Evolutionary conservation across 2,113 vertebrate genomes (phyloP).

Genomic region (Paramormyrops kingsleyae): DNA sequence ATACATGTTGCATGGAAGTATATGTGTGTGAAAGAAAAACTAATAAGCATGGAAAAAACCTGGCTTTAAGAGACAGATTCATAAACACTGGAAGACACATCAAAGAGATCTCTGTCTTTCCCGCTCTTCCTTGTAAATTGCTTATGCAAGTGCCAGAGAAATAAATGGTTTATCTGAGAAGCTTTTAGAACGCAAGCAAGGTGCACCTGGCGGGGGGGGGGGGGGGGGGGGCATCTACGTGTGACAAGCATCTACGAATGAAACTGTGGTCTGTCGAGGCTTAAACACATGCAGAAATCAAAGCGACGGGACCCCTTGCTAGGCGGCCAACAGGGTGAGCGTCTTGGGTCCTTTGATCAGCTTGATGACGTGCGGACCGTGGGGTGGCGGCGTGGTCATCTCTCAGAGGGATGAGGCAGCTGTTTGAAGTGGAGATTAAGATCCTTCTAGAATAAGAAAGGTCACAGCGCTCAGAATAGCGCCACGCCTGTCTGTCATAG

Average conservation of each 20-base stretch:
- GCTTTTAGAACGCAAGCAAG: conserved; percentile 5
- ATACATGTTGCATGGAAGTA: neutral
- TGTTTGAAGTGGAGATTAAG: conserved; percentile 56
- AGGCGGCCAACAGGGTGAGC: conserved; percentile 30
- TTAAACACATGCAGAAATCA: conserved; percentile 31
- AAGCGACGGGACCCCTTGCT: conserved; percentile 15
- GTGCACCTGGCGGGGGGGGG: neutral
- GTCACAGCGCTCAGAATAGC: conserved; percentile 41
- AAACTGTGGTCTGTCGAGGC: neutral
- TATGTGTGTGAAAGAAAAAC: neutral
- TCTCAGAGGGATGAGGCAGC: conserved; percentile 33
- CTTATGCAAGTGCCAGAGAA: neutral
- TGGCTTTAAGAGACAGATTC: neutral
- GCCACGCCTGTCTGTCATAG: conserved; percentile 30
- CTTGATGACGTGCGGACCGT: conserved; percentile 12
- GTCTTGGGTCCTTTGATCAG: conserved; percentile 44
- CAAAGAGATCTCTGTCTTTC: neutral
- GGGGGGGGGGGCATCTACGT: too few relatives aligned
- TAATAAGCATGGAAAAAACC: neutral
- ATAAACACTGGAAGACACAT: neutral
- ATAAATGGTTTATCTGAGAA: neutral
- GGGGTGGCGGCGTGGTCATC: conserved; percentile 14
- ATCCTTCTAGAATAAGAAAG: conserved; percentile 39
- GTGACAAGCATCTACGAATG: neutral
- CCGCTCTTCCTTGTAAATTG: neutral